Base-by-base conservation (phyloP, 2,888 invertebrate genomes). In the Atethmia centrago region DNA sequence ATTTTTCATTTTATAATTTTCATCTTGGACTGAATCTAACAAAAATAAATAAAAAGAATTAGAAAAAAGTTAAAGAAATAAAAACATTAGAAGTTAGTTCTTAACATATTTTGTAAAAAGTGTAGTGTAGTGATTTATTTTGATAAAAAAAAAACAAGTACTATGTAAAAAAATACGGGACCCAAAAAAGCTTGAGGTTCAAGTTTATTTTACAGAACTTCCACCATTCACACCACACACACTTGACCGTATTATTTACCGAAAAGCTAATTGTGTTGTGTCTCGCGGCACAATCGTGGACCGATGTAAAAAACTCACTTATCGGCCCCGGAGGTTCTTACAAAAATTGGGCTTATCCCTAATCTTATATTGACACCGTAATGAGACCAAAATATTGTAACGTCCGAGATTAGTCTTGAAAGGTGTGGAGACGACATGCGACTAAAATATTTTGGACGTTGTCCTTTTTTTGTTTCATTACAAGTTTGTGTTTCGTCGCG, bases 321-420 rank as follows among this genome's bases (percentile, higher is more conserved):
- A 94, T 93, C 76, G 68, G 74, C 74, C 85, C 85, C 82, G 88
- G 87, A 87, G 87, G 88, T 90, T 93, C 90, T 92, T 90, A 89
- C 87, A 87, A 89, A 94, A 94, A 93, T 94, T 94, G 92, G 94
- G 92, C 92, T 95, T 95, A 96, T 95, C 96, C 96, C 95, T 96
- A 96, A 96, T 96, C 95, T 96, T 91, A 92, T 94, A 96, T 96
- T 96, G 96, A 96, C 96, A 95, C 91, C 89, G 96, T 96, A 96
- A 96, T 96, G 95, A 96, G 95, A 90, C 93, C 89, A 90, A 94
- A 95, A 96, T 95, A 95, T 95, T 94, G 94, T 95, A 93, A 90
- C 89, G 78, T 86, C 77, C 85, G 84, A 88, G 90, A 89, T 89
- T 85, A 88, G 83, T 88, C 84, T 53, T 16, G 71, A 65, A 80